Evolutionary conservation across 2,797 vertebrate species (phyloP), one percentile per base, ranked within the genome.

Genomic region (Sebastiscus tertius): DNA sequence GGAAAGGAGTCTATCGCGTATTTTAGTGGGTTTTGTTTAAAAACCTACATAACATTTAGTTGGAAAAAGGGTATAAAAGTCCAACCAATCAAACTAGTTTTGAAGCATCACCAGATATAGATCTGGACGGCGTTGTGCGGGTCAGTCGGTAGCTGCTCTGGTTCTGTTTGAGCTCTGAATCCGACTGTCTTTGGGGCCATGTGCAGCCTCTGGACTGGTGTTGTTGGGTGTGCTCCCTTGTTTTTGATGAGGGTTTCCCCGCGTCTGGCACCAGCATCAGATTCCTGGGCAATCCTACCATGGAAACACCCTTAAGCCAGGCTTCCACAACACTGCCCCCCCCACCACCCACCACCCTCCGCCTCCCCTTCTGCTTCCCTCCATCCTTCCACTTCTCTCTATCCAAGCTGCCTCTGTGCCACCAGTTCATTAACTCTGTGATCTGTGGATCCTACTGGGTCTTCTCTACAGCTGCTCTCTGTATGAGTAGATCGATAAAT

Each of bases 171-270:
- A 39, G 55, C 16, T 20, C 14, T 36, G 68, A 90, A 90, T 26
- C n/a, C 1, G 31, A 8, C 91, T 20, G 75, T 58, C 87, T 94
- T 75, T 91, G 88, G 85, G 92, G 72, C 92, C 93, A 18, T 59
- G 90, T 8, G 80, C 60, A 5, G 70, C 36, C 64, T 68, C 56
- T 54, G 75, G 67, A 22, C 70, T 11, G 72, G 58, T 80, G 69
- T 75, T 65, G 70, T 77, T 91, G 90, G 92, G 91, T 88, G 91
- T 89, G 91, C 82, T 82, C 87, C 87, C 92, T 96, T 96, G 96
- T 96, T 97, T 97, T 96, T 96, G 94, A 96, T 94, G 89, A 97
- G 96, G 95, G 96, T 96, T 97, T 97, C 96, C 94, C 96, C 88
- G 75, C 81, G 29, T 91, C 94, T 97, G 97, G 95, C 96, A 95